Conservation (phyloP, 2,888 invertebrate genomes). For the Yponomeuta evonymella region DNA sequence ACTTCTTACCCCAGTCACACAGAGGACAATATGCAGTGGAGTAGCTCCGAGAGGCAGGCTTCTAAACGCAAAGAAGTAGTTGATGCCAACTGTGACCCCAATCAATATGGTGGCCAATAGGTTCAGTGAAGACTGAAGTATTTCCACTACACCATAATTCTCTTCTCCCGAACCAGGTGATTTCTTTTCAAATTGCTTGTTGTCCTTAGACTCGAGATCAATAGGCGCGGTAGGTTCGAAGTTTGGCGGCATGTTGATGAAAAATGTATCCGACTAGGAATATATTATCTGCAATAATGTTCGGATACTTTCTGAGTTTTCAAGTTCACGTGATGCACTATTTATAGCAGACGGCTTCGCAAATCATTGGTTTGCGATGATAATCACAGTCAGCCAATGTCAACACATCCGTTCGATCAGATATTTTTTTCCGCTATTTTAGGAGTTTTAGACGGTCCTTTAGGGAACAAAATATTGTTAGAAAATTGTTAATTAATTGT, state of each 20-base stretch:
- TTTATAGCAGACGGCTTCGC: background rate
- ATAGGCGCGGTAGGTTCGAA: background rate
- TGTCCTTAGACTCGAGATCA: background rate
- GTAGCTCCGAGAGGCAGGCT: slow-evolving; percentile 39
- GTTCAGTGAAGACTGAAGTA: slow-evolving; percentile 43
- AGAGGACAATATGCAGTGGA: slow-evolving; percentile 45
- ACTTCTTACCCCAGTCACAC: slow-evolving; percentile 58
- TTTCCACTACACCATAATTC: slow-evolving; percentile 29
- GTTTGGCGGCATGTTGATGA: background rate
- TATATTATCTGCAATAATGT: too few species aligned
- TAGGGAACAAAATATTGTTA: too few species aligned
- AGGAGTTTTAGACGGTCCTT: too few species aligned
- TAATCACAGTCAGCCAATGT: background rate
- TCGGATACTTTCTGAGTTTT: background rate
- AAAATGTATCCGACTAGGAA: background rate
- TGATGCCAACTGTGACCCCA: slow-evolving; percentile 41
- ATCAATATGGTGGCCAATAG: slow-evolving; percentile 48
- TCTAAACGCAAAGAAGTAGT: slow-evolving; percentile 39
- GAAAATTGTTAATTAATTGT: too few species aligned
- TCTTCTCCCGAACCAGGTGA: background rate
- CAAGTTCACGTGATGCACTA: background rate
- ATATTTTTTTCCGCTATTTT: too few species aligned
- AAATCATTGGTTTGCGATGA: background rate
- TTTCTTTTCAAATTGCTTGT: background rate
- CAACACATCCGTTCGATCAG: background rate